Base-by-base conservation (phyloP, 2,888 invertebrate species). In the Myathropa florea region DNA sequence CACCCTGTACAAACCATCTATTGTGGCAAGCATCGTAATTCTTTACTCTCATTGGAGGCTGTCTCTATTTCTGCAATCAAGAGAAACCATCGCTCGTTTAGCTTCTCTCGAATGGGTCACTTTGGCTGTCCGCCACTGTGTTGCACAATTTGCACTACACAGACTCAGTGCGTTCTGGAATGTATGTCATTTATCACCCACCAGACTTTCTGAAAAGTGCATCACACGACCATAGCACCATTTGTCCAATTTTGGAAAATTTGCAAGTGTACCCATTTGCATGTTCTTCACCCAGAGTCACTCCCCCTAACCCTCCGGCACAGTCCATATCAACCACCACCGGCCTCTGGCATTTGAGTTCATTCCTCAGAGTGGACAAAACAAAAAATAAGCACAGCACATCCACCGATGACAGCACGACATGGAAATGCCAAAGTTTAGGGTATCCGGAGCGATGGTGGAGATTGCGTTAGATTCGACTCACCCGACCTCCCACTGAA, bases 371-470 rank as follows among this genome's bases (percentile, higher is more conserved):
- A 73, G 30, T 68, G 60, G 60, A 33, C 30, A 9, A 14, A 30
- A 65, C 46, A 68, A 33, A 30, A 53, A 39, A 67, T 28, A 64
- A 9, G 26, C 61, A 76, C 75, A 65, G 30, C 61, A 60, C 24
- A 36, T 46, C 46, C 67, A 39, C 23, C 60, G 71, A 76, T 60
- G 57, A 80, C 64, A 76, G 33, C 67, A 65, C 57, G 59, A 68
- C 72, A 85, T 82, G 72, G 59, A 78, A 85, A 85, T 85, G 73
- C 59, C 77, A 78, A 78, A 85, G 82, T 70, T 85, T 82, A 68
- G 59, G 63, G 30, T 30, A 26, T 70, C 18, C 39, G 59, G 67
- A 53, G 71, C 60, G 68, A 39, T 65, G 21, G n/a, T 73, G 14
- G 46, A 24, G 61, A 64, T 59, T 59, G 46, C 14, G 39, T 68